Base-by-base conservation (phyloP, 2,888 invertebrate genomes). In the Subacronicta megacephala region DNA sequence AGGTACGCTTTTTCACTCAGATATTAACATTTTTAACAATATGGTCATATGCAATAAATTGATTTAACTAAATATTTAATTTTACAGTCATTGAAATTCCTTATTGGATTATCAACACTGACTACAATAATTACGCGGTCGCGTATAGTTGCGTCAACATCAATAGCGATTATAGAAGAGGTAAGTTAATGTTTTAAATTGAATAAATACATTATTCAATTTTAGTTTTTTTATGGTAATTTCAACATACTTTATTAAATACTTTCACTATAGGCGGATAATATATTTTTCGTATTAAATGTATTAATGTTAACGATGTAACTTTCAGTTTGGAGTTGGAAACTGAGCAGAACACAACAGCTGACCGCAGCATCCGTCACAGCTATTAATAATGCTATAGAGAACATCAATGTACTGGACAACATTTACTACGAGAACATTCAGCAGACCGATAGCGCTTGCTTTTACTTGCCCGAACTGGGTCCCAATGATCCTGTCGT, bases 71-170 rank as follows among this genome's bases (percentile, higher is more conserved):
- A 7, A 7, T 33, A 41, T 36, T 23, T 23, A 7, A 13, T 58
- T 55, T 78, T 81, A 16, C 75, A 88, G 88, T 6, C 12, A 58
- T 80, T 6, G 18, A 50, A 3, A 78, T 86, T 49, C 88, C 88
- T 0, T 87, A 82, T 53, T 88, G 85, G 85, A 81, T 89, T 40
- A 41, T 89, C 9, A 72, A 90, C 38, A 96, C 96, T 0, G 95
- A 96, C 80, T 96, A 96, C 78, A 85, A 88, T 0, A 90, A 91
- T 65, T 96, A 95, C 70, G 92, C 96, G 0, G 90, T 96, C 2
- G 95, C 95, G 0, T 96, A 96, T 91, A 95, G 95, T 47, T 96
- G 96, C 75, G 85, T 87, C 1, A 91, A 89, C 80, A 73, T 75
- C 7, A 44, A 75, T 13, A 44, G 40, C 10, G 70, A 83, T 10